Evolutionary conservation across 2,113 vertebrate genomes (phyloP).

Genomic region (Urocitellus parryii): DNA sequence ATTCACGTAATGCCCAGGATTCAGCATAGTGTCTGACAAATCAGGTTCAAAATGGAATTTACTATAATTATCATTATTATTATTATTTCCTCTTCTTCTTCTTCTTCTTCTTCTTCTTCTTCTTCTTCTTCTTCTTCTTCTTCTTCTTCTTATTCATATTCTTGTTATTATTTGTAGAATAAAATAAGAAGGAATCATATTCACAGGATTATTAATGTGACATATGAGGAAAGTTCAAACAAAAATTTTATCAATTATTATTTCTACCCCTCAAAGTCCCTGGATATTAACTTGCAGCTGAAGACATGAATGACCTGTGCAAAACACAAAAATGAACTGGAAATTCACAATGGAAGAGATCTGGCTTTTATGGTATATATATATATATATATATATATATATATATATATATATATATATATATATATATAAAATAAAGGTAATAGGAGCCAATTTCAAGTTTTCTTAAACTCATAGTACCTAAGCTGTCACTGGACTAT

Average conservation of each 20-base stretch:
- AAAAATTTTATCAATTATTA: background rate
- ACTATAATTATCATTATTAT: background rate
- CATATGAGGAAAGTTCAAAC: background rate
- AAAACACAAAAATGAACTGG: background rate
- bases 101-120: too few relatives aligned
- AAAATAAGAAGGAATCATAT: constrained; percentile 14
- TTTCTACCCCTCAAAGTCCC: background rate
- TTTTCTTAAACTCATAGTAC: background rate
- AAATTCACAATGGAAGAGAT: background rate
- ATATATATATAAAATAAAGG: background rate
- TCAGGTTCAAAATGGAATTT: background rate
- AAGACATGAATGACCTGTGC: background rate
- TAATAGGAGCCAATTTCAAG: background rate
- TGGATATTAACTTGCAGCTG: background rate
- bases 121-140: background rate
- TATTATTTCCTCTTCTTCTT: background rate
- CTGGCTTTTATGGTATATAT: background rate
- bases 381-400: too few relatives aligned
- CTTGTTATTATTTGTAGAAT: background rate
- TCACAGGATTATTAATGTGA: background rate
- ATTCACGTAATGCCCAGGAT: background rate
- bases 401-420: too few relatives aligned
- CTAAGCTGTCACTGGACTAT: background rate
- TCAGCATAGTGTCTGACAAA: background rate
- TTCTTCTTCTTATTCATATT: background rate